Evolutionary conservation across 2,113 vertebrate species (phyloP), one percentile per base, ranked within the genome.

Genomic region (Oreocharis arfaki): DNA sequence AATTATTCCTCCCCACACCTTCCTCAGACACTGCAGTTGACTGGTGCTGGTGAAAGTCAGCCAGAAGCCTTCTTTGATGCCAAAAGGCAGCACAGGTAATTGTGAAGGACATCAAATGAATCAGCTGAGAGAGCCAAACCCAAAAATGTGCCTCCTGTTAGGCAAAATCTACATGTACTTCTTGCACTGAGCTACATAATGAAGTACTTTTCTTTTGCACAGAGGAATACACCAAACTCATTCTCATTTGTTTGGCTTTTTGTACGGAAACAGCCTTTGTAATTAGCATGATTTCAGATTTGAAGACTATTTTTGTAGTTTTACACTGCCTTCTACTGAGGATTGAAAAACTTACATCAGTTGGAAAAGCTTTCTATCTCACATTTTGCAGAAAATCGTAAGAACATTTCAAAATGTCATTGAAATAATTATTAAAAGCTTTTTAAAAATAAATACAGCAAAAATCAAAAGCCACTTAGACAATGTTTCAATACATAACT

Each of bases 321-420:
- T 92, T 90, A 84, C 76, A 77, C 68, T 93, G 92, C 81, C 76
- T 95, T 95, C 93, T 96, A 81, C 89, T 65, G 81, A 93, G 75
- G n/a, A 82, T 17, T 77, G 24, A n/a, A 78, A 90, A 90, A 74
- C 16, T 89, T 93, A 81, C 56, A 81, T 18, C 0, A 1, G 2
- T 10, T 78, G 76, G 65, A 84, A 92, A 78, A 84, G 18, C 26
- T 71, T 85, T 88, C 28, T 79, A 2, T 89, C 79, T 37, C 65
- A 68, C 42, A 7, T 71, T 90, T 90, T 37, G 17, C 52, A 90
- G 50, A 81, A 93, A 88, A 83, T 42, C 39, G 44, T 22, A 35
- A 81, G 13, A 67, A 67, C 1, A 3, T 52, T 70, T 60, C 42
- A 44, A 83, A 84, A 74, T 53, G 19, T 2, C 27, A 64, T 13